These are phyloP conservation scores for Tyria jacobaeae DNA, from an alignment of 2,888 invertebrate genomes.

Conservation along the genomic window DNA sequence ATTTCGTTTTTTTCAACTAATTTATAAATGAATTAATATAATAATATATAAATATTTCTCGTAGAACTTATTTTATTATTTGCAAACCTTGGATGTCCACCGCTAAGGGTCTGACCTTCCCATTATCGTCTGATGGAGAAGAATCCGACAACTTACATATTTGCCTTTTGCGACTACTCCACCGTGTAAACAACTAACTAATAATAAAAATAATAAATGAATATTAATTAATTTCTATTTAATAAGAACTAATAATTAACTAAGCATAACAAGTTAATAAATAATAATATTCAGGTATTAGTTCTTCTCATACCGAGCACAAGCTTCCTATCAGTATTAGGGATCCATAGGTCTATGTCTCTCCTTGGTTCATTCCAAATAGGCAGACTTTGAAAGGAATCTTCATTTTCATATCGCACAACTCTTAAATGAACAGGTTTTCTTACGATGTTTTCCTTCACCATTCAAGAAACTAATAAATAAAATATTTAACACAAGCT, in stretches of 20 bases:
- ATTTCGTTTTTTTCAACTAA: too few relatives aligned
- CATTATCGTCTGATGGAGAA: too few relatives aligned
- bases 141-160: too few relatives aligned
- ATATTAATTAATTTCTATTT: neutral
- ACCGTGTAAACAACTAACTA: too few relatives aligned
- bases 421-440: neutral
- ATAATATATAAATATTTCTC: too few relatives aligned
- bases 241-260: neutral
- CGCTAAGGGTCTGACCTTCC: too few relatives aligned
- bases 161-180: too few relatives aligned
- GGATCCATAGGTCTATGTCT: neutral
- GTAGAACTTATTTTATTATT: too few relatives aligned
- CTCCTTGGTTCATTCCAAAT: too few relatives aligned
- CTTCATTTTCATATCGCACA: neutral
- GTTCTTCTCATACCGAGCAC: neutral
- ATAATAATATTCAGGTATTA: neutral
- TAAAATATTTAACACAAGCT: neutral
- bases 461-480: neutral
- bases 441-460: neutral
- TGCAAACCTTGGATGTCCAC: too few relatives aligned
- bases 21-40: too few relatives aligned
- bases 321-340: neutral
- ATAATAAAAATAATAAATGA: too few relatives aligned
- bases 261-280: neutral
- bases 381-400: neutral